Evolutionary conservation across 2,797 vertebrate genomes (phyloP), one percentile per base, ranked within the genome.

Genomic region (Crenuchus spilurus): DNA sequence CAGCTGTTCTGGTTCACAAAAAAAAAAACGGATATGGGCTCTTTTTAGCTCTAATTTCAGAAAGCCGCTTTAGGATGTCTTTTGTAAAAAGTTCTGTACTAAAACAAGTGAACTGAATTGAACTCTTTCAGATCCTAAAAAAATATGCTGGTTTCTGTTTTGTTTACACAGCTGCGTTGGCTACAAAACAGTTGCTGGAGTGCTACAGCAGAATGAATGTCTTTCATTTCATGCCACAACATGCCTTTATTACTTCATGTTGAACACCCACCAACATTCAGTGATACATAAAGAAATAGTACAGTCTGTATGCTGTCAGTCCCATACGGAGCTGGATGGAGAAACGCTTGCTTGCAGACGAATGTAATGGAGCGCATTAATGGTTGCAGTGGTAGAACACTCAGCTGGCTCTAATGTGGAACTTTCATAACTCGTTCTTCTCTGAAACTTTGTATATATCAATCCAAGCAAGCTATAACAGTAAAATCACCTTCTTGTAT

Each of bases 331-430:
- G 64, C 58, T 60, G 70, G 61, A 75, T 74, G 60, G 39, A 70
- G 24, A 68, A 77, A 54, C 30, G 66, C 60, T 51, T 14, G 54
- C 63, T 70, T 51, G 58, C 39, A 75, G 52, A 51, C 24, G 39
- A 76, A 80, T 54, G 55, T 52, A 74, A 80, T 76, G 35, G 75
- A 78, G 82, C 58, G 79, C 44, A 67, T 81, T 81, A 82, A 82
- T 75, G 51, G 71, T 48, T 41, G 64, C 75, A 71, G 75, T 72
- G 77, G 20, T 55, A 67, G 76, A 67, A 61, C 70, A 55, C 63
- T 46, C 76, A 74, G 60, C 60, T 63, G 46, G 72, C 72, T 78
- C 20, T 63, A 73, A 78, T 80, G 22, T 75, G 75, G 75, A 63
- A 72, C 66, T 58, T 85, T 63, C 39, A 74, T 37, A 39, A 54